Conservation (phyloP, 2,888 invertebrate species). For the Ophraella communa region DNA sequence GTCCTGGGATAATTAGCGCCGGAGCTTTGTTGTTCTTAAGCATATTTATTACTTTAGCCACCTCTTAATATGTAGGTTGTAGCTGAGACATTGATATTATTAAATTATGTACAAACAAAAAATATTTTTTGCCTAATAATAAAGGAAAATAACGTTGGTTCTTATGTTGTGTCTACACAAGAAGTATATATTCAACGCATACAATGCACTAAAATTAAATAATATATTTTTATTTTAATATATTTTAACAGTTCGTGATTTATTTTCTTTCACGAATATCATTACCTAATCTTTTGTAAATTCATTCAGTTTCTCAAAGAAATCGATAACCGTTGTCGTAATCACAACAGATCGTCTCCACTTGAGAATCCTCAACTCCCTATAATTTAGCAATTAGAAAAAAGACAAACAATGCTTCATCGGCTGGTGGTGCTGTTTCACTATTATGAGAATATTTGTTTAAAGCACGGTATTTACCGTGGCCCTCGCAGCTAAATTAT, state of each 20-base stretch:
- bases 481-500: slow-evolving; percentile 36
- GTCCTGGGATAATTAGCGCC: too few species aligned
- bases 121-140: too few species aligned
- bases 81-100: too few species aligned
- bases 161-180: too few species aligned
- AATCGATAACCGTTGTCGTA: slow-evolving; percentile 19
- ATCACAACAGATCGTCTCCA: slow-evolving; percentile 12
- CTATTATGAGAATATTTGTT: slow-evolving; percentile 41
- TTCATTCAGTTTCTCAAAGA: slow-evolving; percentile 15
- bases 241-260: slow-evolving; percentile 14
- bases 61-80: too few species aligned
- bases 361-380: slow-evolving; percentile 14
- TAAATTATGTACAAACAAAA: too few species aligned
- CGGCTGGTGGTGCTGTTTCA: slow-evolving; percentile 11
- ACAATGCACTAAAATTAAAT: background rate
- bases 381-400: slow-evolving; percentile 34
- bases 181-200: background rate
- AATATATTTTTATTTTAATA: background rate
- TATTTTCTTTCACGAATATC: background rate
- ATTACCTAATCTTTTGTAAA: slow-evolving; percentile 1
- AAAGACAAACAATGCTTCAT: slow-evolving; percentile 37
- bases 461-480: slow-evolving; percentile 36
- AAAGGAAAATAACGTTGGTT: too few species aligned
- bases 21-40: too few species aligned
- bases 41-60: too few species aligned